Conservation (phyloP, 2,113 vertebrate species). For the Camarhynchus parvulus region DNA sequence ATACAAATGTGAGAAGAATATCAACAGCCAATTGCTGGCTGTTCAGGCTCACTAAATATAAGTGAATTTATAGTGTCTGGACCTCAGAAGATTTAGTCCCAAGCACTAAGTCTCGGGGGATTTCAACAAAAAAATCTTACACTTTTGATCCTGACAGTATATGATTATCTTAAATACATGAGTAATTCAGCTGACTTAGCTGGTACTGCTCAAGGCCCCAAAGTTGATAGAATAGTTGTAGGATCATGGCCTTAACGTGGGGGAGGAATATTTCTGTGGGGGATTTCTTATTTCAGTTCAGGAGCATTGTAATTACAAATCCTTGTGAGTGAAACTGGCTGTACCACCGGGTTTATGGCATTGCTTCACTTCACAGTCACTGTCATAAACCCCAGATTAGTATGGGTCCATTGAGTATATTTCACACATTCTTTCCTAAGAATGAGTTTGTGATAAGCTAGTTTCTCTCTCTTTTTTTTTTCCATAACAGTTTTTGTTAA, state of each 20-base stretch:
- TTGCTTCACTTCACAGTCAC: conserved; percentile 42
- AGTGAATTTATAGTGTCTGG: not conserved
- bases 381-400: conserved; percentile 58
- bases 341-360: conserved; percentile 54
- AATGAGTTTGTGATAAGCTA: conserved; percentile 59
- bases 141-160: not conserved
- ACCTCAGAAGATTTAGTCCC: conserved; percentile 8
- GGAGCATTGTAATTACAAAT: not conserved
- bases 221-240: not conserved
- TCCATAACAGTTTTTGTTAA: conserved; percentile 39
- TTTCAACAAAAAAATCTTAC: conserved; percentile 24
- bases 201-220: not conserved
- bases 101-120: not conserved
- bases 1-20: not conserved
- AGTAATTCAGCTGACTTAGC: not conserved
- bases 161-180: not conserved
- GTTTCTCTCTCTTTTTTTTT: conserved; percentile 53
- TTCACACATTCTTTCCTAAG: conserved; percentile 50
- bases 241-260: not conserved
- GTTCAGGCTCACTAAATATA: not conserved
- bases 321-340: conserved; percentile 29
- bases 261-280: not conserved
- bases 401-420: conserved; percentile 53
- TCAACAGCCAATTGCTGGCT: not conserved
- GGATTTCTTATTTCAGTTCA: not conserved